Evolutionary conservation across 2,113 vertebrate genomes (phyloP), one percentile per base, ranked within the genome.

Genomic region (Trachemys scripta): DNA sequence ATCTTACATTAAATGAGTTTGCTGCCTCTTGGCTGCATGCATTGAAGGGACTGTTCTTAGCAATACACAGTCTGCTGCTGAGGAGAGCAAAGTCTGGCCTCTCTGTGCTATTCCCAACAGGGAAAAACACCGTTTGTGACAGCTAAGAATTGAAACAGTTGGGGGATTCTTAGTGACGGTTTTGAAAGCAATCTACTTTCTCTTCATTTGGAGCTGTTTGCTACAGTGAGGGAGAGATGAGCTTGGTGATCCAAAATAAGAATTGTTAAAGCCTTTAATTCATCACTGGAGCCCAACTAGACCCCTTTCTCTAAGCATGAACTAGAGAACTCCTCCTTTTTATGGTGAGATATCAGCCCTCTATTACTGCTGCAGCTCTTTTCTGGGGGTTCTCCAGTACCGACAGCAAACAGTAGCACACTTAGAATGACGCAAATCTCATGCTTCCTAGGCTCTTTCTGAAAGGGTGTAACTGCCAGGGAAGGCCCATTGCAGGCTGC

Each of bases 231-330:
- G 88, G 80, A 0, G 88, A 89, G 94, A 97, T 65, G 69, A 87
- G 94, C 72, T 51, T 54, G 95, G 95, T 80, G 93, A 94, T 93
- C 93, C 92, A 94, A 97, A 97, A 97, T 95, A 87, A 95, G 95
- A 97, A 94, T 92, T 95, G 96, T 93, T 93, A 96, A 94, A 97
- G 92, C 83, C 87, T 94, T 96, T 97, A 97, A 97, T 97, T 95
- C 94, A 96, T 97, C 96, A 94, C 96, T 31, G 79, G 90, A 93
- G 94, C 92, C 83, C 50, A 92, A 88, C 57, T 42, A 35, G 87
- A 90, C 95, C 96, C 17, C 35, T 38, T 38, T 72, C 17, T 72
- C 65, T 72, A 97, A 92, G 95, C 79, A 95, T 6, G 81, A 92
- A 72, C 90, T 80, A 92, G 89, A 96, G 96, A 95, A 85, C 95